Evolutionary conservation across 2,888 invertebrate species (phyloP).

Genomic region (Balanococcus diminutus): DNA sequence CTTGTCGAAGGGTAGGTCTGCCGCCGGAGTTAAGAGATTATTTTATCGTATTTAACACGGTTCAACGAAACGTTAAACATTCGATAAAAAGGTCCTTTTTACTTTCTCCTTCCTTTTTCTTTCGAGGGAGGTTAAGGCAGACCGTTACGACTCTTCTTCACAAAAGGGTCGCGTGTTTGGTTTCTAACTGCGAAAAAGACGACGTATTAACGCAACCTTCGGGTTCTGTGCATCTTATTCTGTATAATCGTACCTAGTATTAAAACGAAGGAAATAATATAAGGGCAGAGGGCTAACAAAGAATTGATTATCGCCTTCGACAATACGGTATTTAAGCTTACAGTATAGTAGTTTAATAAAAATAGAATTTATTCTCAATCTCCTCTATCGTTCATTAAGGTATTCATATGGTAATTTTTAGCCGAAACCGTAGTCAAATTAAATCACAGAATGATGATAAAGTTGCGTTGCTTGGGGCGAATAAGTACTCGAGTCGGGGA

Average conservation of each 20-base stretch:
- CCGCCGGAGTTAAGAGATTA: not conserved
- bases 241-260: not conserved
- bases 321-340: not conserved
- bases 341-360: not conserved
- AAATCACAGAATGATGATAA: not conserved
- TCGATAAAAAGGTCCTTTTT: not conserved
- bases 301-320: not conserved
- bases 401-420: not conserved
- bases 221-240: not conserved
- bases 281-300: not conserved
- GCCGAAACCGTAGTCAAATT: not conserved
- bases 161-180: not conserved
- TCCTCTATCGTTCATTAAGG: not conserved
- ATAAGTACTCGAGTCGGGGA: not conserved
- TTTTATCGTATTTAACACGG: conserved; percentile 2
- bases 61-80: conserved; percentile 18
- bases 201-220: not conserved
- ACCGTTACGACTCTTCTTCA: not conserved
- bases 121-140: not conserved
- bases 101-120: not conserved
- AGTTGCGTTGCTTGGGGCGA: not conserved
- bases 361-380: not conserved
- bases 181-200: not conserved
- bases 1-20: not conserved
- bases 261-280: not conserved